These are phyloP conservation scores for Gallinago solitaria DNA, from an alignment of 2,797 vertebrate species.

Conservation along the genomic window DNA sequence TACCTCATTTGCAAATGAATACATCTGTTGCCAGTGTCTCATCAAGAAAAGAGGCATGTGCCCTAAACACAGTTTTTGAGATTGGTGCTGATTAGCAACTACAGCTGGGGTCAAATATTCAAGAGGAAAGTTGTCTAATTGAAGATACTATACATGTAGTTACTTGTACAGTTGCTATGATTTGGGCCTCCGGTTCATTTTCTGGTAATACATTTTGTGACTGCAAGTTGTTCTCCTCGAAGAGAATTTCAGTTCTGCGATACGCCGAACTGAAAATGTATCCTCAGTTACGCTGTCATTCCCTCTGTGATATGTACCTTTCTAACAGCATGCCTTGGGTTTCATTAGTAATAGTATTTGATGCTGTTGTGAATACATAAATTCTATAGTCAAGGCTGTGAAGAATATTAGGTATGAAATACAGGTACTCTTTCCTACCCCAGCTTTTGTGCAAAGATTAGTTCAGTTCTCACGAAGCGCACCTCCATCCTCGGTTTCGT, in stretches of 20 bases:
- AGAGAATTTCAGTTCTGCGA: not conserved
- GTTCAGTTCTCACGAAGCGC: not conserved
- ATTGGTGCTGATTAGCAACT: not conserved
- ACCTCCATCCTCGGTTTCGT: not conserved
- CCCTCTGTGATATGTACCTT: not conserved
- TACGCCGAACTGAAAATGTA: not conserved
- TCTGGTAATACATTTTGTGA: not conserved
- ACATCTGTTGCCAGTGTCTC: not conserved
- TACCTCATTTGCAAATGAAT: not conserved
- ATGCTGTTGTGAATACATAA: not conserved
- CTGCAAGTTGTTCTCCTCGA: not conserved
- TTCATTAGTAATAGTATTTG: not conserved
- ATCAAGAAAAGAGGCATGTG: not conserved
- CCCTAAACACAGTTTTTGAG: not conserved
- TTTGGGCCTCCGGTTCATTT: not conserved
- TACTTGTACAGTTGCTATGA: not conserved
- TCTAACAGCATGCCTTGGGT: not conserved
- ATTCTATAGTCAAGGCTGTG: not conserved
- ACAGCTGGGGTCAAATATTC: not conserved
- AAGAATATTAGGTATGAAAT: not conserved
- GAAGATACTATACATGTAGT: not conserved
- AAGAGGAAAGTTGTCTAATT: not conserved
- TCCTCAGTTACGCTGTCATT: not conserved
- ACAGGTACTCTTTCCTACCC: not conserved
- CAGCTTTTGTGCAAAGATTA: not conserved